Evolutionary conservation across 2,797 vertebrate species (phyloP).

Genomic region (Bradypus variegatus): DNA sequence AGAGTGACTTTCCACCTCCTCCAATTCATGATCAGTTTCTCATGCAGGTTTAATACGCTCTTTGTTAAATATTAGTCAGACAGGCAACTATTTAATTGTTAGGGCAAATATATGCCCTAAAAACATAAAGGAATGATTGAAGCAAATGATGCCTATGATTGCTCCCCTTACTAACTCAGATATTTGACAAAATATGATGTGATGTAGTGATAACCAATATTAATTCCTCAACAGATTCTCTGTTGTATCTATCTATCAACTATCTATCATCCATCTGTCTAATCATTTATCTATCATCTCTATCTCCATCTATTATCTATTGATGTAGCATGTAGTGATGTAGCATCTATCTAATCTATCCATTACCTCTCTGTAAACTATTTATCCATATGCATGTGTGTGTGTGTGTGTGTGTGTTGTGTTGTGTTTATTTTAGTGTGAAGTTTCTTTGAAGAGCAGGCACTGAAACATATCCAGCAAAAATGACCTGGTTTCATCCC

Average conservation of each 20-base stretch:
- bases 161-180: neutral
- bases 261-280: neutral
- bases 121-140: neutral
- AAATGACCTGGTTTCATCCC: neutral
- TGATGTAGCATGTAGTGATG: too few species aligned
- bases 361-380: neutral
- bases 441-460: neutral
- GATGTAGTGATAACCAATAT: neutral
- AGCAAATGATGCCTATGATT: neutral
- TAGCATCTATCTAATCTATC: too few species aligned
- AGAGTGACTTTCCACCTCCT: neutral
- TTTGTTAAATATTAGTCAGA: neutral
- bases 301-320: too few species aligned
- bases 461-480: neutral
- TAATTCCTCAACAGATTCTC: neutral
- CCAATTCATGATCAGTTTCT: neutral
- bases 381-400: too few species aligned
- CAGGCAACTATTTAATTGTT: neutral
- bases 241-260: neutral
- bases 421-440: neutral
- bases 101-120: neutral
- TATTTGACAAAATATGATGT: neutral
- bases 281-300: neutral
- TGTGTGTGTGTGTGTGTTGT: neutral
- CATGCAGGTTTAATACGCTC: neutral